Conservation (phyloP, 2,888 invertebrate species). For the Keiferia lycopersicella region DNA sequence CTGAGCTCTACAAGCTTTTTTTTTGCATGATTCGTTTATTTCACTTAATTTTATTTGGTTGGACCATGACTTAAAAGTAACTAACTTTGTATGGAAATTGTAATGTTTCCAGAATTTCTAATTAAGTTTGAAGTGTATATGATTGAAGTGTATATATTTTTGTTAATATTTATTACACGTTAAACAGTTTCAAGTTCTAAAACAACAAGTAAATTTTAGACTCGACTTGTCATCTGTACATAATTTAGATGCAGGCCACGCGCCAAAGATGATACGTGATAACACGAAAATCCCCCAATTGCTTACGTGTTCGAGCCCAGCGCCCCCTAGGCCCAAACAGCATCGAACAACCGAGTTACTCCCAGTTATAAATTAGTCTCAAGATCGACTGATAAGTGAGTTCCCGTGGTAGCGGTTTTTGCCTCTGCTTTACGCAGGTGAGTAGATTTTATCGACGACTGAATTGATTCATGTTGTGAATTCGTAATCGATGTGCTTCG, state of each 20-base stretch:
- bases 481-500: constrained; percentile 51
- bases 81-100: no score
- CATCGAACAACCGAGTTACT: constrained; percentile 61
- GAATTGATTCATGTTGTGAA: constrained; percentile 72
- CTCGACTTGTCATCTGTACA: constrained; percentile 41
- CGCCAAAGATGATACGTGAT: constrained; percentile 79
- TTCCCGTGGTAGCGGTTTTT: constrained; percentile 65
- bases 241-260: constrained; percentile 68
- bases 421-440: constrained; percentile 64
- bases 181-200: background rate
- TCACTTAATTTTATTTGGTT: no score
- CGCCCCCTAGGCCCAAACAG: constrained; percentile 49
- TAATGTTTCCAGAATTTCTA: no score
- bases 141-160: no score
- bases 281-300: constrained; percentile 81
- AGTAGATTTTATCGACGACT: constrained; percentile 72
- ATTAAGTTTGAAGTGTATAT: no score
- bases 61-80: no score
- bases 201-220: constrained; percentile 52
- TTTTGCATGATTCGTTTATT: no score
- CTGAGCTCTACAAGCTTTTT: no score
- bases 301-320: constrained; percentile 74
- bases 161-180: no score
- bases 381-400: constrained; percentile 73
- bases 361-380: constrained; percentile 74